phyloP scores from a whole-genome alignment of 1,140 invertebrate genomes.

The Aricia agestis region DNA sequence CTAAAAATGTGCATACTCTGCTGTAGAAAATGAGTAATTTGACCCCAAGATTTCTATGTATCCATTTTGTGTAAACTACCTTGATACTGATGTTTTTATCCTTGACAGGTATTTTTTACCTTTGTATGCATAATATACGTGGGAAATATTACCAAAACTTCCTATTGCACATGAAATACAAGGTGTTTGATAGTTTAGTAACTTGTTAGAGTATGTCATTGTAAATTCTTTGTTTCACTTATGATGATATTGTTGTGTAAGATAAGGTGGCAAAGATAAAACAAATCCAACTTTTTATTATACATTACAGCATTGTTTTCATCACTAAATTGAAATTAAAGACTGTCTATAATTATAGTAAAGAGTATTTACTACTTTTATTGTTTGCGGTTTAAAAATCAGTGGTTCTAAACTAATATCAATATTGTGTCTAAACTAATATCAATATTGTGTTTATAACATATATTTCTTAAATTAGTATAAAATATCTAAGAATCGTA shows the following conservation, averaged over 20 bases:
- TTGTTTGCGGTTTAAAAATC: too few relatives aligned
- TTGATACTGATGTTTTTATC: conserved; percentile 10
- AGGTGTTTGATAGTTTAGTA: background rate
- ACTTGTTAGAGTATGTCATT: background rate
- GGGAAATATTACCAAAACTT: background rate
- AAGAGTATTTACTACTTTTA: too few relatives aligned
- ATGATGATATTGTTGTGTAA: background rate
- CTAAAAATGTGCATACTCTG: background rate
- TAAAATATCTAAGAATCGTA: too few relatives aligned
- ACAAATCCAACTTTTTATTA: background rate
- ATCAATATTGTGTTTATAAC: too few relatives aligned
- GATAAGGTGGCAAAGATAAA: conserved; percentile 6
- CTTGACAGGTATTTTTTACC: conserved; percentile 8
- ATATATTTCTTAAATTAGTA: too few relatives aligned
- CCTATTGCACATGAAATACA: background rate
- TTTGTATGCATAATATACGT: conserved; percentile 2
- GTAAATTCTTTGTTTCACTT: background rate
- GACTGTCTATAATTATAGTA: too few relatives aligned
- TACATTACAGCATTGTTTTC: background rate
- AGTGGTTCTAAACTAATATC: too few relatives aligned
- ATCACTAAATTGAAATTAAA: background rate
- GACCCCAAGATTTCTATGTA: background rate
- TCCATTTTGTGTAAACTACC: background rate
- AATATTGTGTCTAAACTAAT: too few relatives aligned
- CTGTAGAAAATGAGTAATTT: background rate